Evolutionary conservation across 1,140 invertebrate genomes (phyloP), one percentile per base, ranked within the genome.

Genomic region (Drosophila willistoni): DNA sequence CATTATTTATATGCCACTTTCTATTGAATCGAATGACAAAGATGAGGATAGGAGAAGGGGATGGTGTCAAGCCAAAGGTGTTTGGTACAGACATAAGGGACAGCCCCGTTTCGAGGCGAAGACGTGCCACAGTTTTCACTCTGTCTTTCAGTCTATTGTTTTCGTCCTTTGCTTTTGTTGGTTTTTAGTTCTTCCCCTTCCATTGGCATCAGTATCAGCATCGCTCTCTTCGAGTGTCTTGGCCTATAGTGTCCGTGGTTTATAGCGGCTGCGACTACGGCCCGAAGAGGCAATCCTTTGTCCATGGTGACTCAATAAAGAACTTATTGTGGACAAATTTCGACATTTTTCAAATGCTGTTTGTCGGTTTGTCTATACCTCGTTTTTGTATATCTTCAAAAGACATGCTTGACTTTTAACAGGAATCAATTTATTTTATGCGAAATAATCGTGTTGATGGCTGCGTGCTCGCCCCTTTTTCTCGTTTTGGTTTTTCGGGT

Each of bases 361-460:
- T 84, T 90, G 36, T 77, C 61, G 76, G 64, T 71, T 78, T 89
- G 64, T 79, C 62, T 81, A 9, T 68, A 64, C 55, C 44, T 22
- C 17, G 44, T 51, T 51, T 51, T 29, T 78, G 19, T 72, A 34
- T 44, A 64, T 61, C 41, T 55, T 79, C 68, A 89, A 89, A 81
- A 74, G 80, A 83, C 74, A 75, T 89, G 80, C 85, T 89, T 86
- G 90, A 91, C 90, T 91, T 86, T 90, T 90, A 91, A 77, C 90
- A 77, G 82, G 82, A 90, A 91, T 91, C 82, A 91, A 91, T 91
- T 91, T 91, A 91, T 91, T 91, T 90, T 91, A 90, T 91, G 90
- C 90, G 90, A 90, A 91, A 91, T 91, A 90, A 87, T 90, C 90
- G 81, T 91, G 90, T 91, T 91, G 90, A 91, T 91, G 90, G 90